phyloP scores from a whole-genome alignment of 2,113 vertebrate species.

The Etia nguti region DNA sequence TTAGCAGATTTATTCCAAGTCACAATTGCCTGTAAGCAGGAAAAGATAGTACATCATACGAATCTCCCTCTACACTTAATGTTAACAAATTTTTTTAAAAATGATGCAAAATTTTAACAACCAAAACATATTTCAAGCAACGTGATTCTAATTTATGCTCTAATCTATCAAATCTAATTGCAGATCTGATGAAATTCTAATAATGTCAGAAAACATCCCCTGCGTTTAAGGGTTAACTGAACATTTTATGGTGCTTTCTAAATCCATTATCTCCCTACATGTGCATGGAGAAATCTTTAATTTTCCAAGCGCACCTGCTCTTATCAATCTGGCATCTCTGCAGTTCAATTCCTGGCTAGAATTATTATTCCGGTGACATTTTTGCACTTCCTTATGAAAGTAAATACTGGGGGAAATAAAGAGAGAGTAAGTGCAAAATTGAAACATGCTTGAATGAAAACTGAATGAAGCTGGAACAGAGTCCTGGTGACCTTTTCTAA shows the following conservation, averaged over 20 bases:
- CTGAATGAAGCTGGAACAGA: constrained; percentile 21
- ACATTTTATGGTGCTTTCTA: neutral
- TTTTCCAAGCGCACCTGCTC: neutral
- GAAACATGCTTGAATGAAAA: constrained; percentile 31
- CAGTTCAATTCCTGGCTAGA: neutral
- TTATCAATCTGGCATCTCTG: constrained; percentile 6
- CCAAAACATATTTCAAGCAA: neutral
- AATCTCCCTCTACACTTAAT: neutral
- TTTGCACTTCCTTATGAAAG: constrained; percentile 14
- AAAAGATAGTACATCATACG: neutral
- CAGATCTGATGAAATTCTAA: neutral
- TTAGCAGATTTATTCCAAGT: neutral
- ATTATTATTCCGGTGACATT: constrained; percentile 54
- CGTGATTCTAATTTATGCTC: neutral
- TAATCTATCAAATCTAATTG: neutral
- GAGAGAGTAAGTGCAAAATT: constrained; percentile 19
- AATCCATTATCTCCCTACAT: neutral
- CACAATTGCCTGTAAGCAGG: neutral
- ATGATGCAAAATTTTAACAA: neutral
- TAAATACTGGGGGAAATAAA: constrained; percentile 38
- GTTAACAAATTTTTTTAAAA: neutral
- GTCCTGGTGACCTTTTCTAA: constrained; percentile 67
- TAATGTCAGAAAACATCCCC: neutral
- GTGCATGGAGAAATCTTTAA: neutral
- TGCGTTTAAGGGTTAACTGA: neutral